Conservation (phyloP, 2,113 vertebrate species). For the Crotalus tigris region DNA sequence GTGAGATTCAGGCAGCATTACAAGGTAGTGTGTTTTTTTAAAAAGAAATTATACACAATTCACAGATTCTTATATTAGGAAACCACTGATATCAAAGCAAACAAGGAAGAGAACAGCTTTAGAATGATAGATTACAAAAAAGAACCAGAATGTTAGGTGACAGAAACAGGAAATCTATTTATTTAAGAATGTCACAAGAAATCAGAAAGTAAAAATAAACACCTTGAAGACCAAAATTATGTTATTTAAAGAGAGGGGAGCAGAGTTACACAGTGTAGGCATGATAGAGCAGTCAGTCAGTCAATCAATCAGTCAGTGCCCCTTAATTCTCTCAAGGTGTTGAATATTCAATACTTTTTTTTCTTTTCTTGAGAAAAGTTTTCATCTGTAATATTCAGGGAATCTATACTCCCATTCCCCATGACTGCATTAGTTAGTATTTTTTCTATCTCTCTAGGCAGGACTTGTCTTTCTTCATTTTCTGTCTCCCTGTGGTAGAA, state of each 20-base stretch:
- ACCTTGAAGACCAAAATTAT: slow-evolving; percentile 15
- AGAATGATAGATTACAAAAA: slow-evolving; percentile 29
- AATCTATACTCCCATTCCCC: slow-evolving; percentile 72
- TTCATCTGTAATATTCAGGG: slow-evolving; percentile 82
- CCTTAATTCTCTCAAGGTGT: not conserved
- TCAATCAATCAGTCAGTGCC: slow-evolving; percentile 19
- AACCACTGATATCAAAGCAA: fast-evolving
- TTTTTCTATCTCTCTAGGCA: slow-evolving; percentile 70
- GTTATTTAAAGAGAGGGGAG: slow-evolving; percentile 7
- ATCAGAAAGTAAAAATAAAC: slow-evolving; percentile 49
- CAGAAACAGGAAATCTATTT: slow-evolving; percentile 64
- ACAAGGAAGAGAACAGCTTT: slow-evolving; percentile 26
- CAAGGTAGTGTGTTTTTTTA: not conserved
- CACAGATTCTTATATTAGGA: not conserved
- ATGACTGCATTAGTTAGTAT: slow-evolving; percentile 61
- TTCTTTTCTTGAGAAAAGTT: slow-evolving; percentile 71
- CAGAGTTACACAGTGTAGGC: slow-evolving; percentile 33
- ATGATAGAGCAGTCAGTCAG: not conserved
- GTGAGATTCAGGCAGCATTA: not conserved
- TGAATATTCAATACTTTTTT: slow-evolving; percentile 66
- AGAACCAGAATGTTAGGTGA: slow-evolving; percentile 32
- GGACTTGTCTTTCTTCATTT: slow-evolving; percentile 83
- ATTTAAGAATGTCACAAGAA: slow-evolving; percentile 58
- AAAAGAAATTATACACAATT: not conserved
- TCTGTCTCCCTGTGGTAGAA: slow-evolving; percentile 97